Base-by-base conservation (phyloP, 30 jellyfish, hydroid and myxozoan genomes). In the Hydractinia echinata region DNA sequence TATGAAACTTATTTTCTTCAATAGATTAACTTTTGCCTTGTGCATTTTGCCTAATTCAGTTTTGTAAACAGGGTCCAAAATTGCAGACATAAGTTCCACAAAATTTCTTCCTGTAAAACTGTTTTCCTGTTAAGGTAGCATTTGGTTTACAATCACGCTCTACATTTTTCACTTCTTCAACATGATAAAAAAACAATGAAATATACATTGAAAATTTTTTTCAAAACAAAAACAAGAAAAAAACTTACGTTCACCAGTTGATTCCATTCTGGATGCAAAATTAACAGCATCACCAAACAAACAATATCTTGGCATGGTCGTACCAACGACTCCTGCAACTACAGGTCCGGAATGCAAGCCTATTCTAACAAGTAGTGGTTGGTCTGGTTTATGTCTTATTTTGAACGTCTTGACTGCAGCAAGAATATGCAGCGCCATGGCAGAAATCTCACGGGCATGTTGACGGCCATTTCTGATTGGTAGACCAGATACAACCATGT, bases 291-390 rank as follows among this genome's bases (percentile, higher is more conserved):
- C 99, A 10, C 99, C 99, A 87, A 93, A 93, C 78, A 93, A 67
- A 70, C 99, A 93, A 77, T 83, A 93, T 14, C 99, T 88, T 6
- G 99, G 99, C 99, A 93, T 93, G 1, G 95, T 77, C 3, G 91
- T 82, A 48, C 99, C 99, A 55, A 93, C 99, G 69, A 93, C 99
- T 1, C 99, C 99, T 53, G 99, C 96, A 8, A 93, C 99, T 10
- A 88, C 99, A 16, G 99, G 94, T 2, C 99, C 98, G 48, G 98
- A 80, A 61, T 92, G 89, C 10, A 92, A 82, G 7, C 98, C 98
- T 11, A 88, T 74, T 67, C 98, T 51, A 6, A 92, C 82, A 1
- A 70, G 15, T 50, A 92, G 93, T 76, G 79, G 86, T 20, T 68
- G 48, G n/a, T 87, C 96, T 20, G 84, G 83, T 54, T 79, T 83